Conservation (phyloP, 2,797 vertebrate genomes). For the Coregonus suidteri region DNA sequence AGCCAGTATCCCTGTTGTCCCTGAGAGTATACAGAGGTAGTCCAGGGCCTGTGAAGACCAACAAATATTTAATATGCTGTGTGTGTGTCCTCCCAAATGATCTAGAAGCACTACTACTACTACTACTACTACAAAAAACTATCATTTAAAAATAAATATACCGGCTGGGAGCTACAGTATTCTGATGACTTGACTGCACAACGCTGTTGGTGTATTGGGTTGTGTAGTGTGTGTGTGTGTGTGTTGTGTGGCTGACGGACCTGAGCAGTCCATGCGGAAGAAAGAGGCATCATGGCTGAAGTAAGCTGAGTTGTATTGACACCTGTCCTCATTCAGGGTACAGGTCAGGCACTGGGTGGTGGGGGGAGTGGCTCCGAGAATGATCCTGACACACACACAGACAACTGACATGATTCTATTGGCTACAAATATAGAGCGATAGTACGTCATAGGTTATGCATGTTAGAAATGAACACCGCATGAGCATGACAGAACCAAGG, state of each 20-base stretch:
- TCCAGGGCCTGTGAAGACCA: slow-evolving; percentile 81
- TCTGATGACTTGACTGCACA: background rate
- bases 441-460: background rate
- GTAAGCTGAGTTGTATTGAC: slow-evolving; percentile 86
- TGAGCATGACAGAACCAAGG: background rate
- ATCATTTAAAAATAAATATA: background rate
- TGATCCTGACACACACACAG: slow-evolving; percentile 50
- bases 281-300: slow-evolving; percentile 85
- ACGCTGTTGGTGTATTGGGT: background rate
- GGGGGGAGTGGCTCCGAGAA: slow-evolving; percentile 51
- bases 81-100: background rate
- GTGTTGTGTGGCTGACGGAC: slow-evolving; percentile 68
- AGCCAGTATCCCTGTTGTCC: slow-evolving; percentile 35
- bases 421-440: background rate
- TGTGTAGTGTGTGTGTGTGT: background rate
- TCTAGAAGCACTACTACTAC: background rate
- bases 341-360: slow-evolving; percentile 83
- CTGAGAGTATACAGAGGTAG: slow-evolving; percentile 72
- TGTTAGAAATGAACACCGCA: background rate
- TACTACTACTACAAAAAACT: background rate
- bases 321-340: slow-evolving; percentile 69
- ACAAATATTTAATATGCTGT: background rate
- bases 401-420: slow-evolving; percentile 6
- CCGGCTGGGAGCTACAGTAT: background rate
- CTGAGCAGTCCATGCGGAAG: slow-evolving; percentile 84